A percentile compares a stretch with the other conserved stretches of the same genome.
Conservation (phyloP, 2,888 invertebrate genomes). For the Sipha maydis region DNA sequence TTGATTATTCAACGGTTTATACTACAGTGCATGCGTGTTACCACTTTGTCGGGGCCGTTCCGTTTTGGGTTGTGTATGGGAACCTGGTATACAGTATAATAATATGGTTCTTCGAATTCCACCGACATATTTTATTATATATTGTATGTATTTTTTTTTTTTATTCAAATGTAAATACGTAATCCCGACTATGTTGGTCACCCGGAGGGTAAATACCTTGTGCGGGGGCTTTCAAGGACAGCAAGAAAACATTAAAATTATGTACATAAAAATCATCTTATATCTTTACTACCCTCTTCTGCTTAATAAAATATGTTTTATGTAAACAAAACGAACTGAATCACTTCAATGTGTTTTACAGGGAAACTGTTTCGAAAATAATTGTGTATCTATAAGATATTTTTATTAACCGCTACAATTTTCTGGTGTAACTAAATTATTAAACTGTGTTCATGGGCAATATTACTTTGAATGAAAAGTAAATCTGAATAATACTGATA, state of each 20-base stretch:
- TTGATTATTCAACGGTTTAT: conserved; percentile 41
- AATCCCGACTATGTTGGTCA: neutral
- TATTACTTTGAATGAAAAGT: no score
- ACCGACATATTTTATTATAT: neutral
- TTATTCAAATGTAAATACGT: conserved; percentile 37
- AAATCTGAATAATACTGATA: no score
- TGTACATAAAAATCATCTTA: neutral
- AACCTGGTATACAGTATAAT: conserved; percentile 2
- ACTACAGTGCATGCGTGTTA: neutral
- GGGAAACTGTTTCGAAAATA: neutral
- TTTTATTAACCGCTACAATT: neutral
- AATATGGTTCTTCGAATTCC: conserved; percentile 46
- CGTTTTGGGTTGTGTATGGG: conserved; percentile 8
- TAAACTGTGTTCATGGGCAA: no score
- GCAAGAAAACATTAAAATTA: neutral
- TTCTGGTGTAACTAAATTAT: neutral
- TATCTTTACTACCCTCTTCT: neutral
- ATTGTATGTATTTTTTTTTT: neutral
- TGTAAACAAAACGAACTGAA: neutral
- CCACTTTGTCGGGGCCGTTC: conserved; percentile 43
- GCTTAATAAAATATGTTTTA: neutral
- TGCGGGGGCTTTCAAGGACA: neutral
- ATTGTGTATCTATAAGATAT: neutral
- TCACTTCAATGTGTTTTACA: neutral
- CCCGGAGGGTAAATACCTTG: conserved; percentile 37